Evolutionary conservation across 1,140 invertebrate genomes (phyloP).

Genomic region (Zaprionus inermis): DNA sequence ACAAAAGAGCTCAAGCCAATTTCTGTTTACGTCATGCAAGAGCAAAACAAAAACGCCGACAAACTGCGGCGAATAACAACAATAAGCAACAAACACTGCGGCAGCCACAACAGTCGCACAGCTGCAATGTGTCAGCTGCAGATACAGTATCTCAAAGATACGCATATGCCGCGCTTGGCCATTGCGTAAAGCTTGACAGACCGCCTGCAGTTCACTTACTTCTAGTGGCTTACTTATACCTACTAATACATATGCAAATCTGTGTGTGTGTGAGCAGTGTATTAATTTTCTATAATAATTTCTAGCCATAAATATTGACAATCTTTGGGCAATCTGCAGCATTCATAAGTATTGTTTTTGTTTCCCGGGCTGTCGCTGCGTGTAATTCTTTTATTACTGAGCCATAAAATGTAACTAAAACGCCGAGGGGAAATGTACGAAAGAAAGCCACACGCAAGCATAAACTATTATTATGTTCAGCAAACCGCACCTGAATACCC

Average conservation of each 20-base stretch:
- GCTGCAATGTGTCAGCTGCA: conserved; percentile 75
- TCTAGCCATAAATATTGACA: conserved; percentile 72
- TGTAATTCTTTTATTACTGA: conserved; percentile 76
- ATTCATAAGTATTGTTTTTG: conserved; percentile 53
- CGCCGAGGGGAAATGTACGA: conserved; percentile 45
- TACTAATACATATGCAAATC: background rate
- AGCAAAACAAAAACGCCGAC: conserved; percentile 69
- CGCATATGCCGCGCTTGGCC: conserved; percentile 47
- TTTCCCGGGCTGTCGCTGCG: conserved; percentile 56
- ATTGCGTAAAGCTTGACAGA: conserved; percentile 64
- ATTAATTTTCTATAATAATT: conserved; percentile 61
- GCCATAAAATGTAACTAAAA: conserved; percentile 75
- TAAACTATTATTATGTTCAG: conserved; percentile 25
- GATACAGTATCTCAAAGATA: conserved; percentile 66
- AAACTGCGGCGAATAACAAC: conserved; percentile 46
- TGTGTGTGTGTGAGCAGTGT: conserved; percentile 13
- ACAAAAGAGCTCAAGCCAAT: conserved; percentile 51
- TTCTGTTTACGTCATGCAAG: conserved; percentile 79
- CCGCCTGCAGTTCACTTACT: conserved; percentile 38
- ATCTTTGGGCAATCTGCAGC: conserved; percentile 59
- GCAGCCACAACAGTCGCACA: conserved; percentile 42
- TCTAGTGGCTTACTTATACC: conserved; percentile 20
- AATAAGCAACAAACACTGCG: conserved; percentile 16
- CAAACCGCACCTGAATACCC: conserved; percentile 28
- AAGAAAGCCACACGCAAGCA: conserved; percentile 70